Percentiles rank a stretch among this genome's conserved stretches.
Conservation (phyloP, 2,888 invertebrate genomes). For the Danaus chrysippus region DNA sequence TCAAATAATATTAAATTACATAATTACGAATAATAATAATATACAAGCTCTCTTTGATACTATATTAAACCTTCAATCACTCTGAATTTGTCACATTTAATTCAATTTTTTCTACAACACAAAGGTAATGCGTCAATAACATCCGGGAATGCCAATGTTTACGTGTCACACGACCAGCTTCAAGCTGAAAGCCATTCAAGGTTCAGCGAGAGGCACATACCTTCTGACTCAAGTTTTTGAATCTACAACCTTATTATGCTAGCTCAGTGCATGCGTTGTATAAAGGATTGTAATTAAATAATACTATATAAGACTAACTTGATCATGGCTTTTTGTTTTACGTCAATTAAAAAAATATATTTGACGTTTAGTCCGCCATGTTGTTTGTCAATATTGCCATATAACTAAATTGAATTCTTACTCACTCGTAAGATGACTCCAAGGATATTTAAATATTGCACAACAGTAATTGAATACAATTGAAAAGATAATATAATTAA, state of each 20-base stretch:
- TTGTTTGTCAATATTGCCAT: too few species aligned
- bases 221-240: constrained; percentile 34
- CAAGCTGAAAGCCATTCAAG: constrained; percentile 36
- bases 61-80: too few species aligned
- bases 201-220: constrained; percentile 32
- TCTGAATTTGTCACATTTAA: too few species aligned
- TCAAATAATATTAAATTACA: not conserved
- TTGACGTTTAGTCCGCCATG: too few species aligned
- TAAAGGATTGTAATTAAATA: constrained; percentile 6
- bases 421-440: not conserved
- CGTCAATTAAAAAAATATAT: too few species aligned
- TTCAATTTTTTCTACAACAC: too few species aligned
- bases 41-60: too few species aligned
- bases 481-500: constrained; percentile 12
- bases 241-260: constrained; percentile 10
- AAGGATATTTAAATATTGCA: not conserved
- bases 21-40: not conserved
- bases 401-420: not conserved
- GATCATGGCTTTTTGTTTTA: too few species aligned
- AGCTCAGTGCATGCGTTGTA: constrained; percentile 11
- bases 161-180: constrained; percentile 29
- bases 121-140: constrained; percentile 7
- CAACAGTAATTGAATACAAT: constrained; percentile 1
- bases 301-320: not conserved
- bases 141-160: constrained; percentile 12